These are phyloP conservation scores for Pyralis farinalis DNA, from an alignment of 2,888 invertebrate genomes.

Conservation along the genomic window DNA sequence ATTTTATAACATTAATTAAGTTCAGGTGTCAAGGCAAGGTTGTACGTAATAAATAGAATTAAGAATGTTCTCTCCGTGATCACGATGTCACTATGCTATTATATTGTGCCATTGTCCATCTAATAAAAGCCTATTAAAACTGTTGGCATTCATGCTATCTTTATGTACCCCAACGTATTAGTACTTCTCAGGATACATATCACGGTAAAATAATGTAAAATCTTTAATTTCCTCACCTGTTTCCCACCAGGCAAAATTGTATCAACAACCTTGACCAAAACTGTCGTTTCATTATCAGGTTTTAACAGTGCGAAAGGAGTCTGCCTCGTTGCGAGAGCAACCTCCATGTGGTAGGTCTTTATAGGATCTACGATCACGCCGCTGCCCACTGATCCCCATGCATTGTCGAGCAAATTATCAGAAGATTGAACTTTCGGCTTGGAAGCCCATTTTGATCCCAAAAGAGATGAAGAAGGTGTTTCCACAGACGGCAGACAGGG, in stretches of 20 bases:
- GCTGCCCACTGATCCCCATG: slow-evolving; percentile 42
- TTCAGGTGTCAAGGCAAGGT: no score
- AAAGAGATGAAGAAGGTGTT: slow-evolving; percentile 26
- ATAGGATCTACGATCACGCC: slow-evolving; percentile 87
- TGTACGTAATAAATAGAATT: no score
- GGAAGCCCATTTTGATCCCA: slow-evolving; percentile 38
- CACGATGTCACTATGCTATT: no score
- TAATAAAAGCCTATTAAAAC: no score
- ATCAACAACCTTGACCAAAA: slow-evolving; percentile 84
- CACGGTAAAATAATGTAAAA: no score
- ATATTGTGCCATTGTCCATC: no score
- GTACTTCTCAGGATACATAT: no score
- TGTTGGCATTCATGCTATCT: no score
- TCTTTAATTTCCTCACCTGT: slow-evolving; percentile 59
- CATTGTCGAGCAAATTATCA: slow-evolving; percentile 31
- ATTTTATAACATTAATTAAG: no score
- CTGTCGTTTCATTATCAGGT: slow-evolving; percentile 84
- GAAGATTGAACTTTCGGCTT: slow-evolving; percentile 27
- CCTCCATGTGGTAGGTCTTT: slow-evolving; percentile 86
- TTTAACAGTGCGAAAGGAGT: slow-evolving; percentile 87
- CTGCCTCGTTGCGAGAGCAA: slow-evolving; percentile 82
- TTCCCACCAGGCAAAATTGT: slow-evolving; percentile 70
- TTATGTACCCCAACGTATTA: no score
- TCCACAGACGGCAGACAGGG: slow-evolving; percentile 45
- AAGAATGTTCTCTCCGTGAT: no score